These are phyloP conservation scores for Microcebus griseorufus DNA, from an alignment of 2,113 vertebrate genomes.

Conservation along the genomic window DNA sequence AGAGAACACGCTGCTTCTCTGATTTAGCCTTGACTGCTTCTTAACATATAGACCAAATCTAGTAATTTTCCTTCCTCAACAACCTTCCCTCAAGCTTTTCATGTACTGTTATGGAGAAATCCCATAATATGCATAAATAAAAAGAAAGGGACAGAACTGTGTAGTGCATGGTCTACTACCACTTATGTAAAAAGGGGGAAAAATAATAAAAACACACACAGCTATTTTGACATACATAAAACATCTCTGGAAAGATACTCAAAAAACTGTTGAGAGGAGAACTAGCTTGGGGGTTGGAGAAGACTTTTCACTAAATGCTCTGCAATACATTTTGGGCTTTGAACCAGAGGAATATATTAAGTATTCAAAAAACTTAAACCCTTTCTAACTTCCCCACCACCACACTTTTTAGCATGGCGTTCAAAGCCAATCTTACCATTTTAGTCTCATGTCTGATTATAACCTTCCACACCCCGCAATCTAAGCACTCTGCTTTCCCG, in stretches of 20 bases:
- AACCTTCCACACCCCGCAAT: background rate
- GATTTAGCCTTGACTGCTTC: background rate
- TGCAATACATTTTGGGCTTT: background rate
- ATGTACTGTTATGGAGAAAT: background rate
- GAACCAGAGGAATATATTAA: background rate
- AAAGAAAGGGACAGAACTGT: conserved; percentile 10
- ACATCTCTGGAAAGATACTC: conserved; percentile 26
- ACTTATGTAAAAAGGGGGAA: too few species aligned
- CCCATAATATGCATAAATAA: background rate
- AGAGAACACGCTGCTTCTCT: conserved; percentile 9
- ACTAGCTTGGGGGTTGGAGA: background rate
- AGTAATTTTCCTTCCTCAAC: background rate
- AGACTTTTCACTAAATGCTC: conserved; percentile 16
- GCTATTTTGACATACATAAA: conserved; percentile 8
- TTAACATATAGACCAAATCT: conserved; percentile 9
- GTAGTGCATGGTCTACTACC: background rate
- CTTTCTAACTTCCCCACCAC: background rate
- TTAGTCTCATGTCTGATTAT: background rate
- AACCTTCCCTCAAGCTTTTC: background rate
- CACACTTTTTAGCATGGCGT: background rate
- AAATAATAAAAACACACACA: background rate
- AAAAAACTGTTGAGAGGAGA: background rate
- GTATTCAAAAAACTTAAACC: conserved; percentile 13
- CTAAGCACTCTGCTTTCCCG: background rate
- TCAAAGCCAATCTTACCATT: background rate